Conservation (phyloP, 2,113 vertebrate genomes). For the Pheucticus melanocephalus region DNA sequence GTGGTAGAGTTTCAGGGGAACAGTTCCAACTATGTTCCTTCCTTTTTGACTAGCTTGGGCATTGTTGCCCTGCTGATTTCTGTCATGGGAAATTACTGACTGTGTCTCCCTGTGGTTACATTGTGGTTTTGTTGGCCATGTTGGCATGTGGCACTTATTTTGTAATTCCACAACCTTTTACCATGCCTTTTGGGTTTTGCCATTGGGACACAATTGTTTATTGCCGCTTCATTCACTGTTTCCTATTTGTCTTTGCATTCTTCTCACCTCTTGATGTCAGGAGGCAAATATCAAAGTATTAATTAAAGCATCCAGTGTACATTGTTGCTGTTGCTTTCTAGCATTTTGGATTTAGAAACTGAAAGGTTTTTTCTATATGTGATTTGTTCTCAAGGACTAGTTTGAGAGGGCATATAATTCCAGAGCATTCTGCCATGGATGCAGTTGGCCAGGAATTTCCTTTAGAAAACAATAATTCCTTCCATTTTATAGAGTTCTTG, state of each 20-base stretch:
- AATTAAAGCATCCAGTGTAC: background rate
- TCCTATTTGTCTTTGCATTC: background rate
- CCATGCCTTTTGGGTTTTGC: background rate
- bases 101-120: background rate
- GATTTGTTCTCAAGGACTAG: background rate
- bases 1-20: constrained; percentile 1
- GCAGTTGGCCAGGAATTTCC: background rate
- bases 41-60: background rate
- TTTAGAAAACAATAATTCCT: background rate
- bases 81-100: background rate
- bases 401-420: background rate
- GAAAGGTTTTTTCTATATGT: accelerated
- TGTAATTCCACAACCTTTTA: background rate
- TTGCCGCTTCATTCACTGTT: background rate
- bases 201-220: background rate
- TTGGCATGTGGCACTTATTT: background rate
- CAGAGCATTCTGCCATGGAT: background rate
- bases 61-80: background rate
- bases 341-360: background rate
- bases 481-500: background rate
- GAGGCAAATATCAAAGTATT: background rate
- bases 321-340: background rate
- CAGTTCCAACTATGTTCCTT: background rate
- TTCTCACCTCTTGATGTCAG: background rate
- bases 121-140: background rate